Conservation (phyloP, 2,888 invertebrate genomes). For the Amphipyra tragopoginis region DNA sequence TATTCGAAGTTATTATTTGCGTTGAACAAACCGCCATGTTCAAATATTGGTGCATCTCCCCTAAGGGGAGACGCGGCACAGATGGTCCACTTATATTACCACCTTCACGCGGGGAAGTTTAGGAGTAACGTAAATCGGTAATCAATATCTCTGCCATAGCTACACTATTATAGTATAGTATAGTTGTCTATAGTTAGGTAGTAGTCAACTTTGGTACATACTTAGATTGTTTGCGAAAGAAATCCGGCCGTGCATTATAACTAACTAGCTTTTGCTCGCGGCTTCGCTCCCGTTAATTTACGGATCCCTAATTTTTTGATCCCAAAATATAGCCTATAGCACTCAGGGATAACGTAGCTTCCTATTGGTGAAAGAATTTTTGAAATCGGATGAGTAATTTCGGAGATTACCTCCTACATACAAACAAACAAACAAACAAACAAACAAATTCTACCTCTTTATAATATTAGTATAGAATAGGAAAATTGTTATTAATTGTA, state of each 20-base stretch:
- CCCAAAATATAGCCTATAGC: too few relatives aligned
- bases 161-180: conserved; percentile 16
- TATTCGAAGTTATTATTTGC: conserved; percentile 57
- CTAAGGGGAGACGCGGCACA: conserved; percentile 75
- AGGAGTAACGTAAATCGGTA: conserved; percentile 73
- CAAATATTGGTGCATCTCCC: conserved; percentile 62
- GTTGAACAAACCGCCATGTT: conserved; percentile 56
- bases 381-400: too few relatives aligned
- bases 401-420: too few relatives aligned
- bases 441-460: too few relatives aligned
- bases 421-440: too few relatives aligned
- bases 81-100: conserved; percentile 84
- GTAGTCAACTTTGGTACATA: not conserved
- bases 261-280: too few relatives aligned
- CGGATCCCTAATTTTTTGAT: too few relatives aligned
- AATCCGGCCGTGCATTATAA: not conserved
- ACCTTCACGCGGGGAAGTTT: conserved; percentile 73
- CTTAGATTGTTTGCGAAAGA: not conserved
- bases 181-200: conserved; percentile 1
- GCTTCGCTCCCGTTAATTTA: too few relatives aligned
- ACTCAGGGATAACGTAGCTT: too few relatives aligned
- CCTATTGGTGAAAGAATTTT: too few relatives aligned
- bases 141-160: conserved; percentile 72
- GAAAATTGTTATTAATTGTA: too few relatives aligned
- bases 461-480: too few relatives aligned